A percentile compares a stretch with the other conserved stretches of the same genome.
Conservation (phyloP, 1,140 invertebrate species). For the Trichonephila clavipes region DNA sequence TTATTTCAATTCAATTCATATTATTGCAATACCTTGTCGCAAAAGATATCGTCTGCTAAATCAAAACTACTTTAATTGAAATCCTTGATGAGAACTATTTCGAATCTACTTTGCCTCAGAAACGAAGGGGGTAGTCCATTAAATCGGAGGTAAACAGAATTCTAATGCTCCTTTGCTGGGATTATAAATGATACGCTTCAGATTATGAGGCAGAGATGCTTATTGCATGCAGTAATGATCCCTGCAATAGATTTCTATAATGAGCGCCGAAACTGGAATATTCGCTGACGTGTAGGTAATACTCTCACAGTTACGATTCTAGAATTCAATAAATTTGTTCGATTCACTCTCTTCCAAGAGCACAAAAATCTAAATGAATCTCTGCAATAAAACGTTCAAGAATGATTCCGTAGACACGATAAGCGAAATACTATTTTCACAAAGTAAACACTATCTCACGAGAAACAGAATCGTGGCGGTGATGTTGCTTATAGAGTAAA, state of each 20-base stretch:
- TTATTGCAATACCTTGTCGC: too few species aligned
- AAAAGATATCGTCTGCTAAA: too few species aligned
- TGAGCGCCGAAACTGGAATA: not conserved
- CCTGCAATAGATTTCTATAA: not conserved
- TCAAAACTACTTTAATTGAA: too few species aligned
- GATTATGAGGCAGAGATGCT: not conserved
- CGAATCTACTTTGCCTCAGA: too few species aligned
- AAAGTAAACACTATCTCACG: not conserved
- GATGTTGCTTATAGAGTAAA: not conserved
- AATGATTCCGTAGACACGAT: not conserved
- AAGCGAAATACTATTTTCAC: not conserved
- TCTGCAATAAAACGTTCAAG: not conserved
- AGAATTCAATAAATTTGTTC: not conserved
- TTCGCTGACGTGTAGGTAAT: not conserved
- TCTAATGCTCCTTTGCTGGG: too few species aligned
- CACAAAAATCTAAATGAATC: not conserved
- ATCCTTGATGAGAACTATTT: too few species aligned
- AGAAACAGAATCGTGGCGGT: not conserved
- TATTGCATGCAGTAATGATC: not conserved
- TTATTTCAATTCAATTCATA: too few species aligned
- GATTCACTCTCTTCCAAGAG: not conserved
- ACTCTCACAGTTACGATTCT: not conserved
- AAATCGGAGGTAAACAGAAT: too few species aligned
- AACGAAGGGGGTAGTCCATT: too few species aligned
- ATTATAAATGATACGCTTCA: not conserved